These are phyloP conservation scores for Platysteira castanea DNA, from an alignment of 2,113 vertebrate species.

Conservation along the genomic window DNA sequence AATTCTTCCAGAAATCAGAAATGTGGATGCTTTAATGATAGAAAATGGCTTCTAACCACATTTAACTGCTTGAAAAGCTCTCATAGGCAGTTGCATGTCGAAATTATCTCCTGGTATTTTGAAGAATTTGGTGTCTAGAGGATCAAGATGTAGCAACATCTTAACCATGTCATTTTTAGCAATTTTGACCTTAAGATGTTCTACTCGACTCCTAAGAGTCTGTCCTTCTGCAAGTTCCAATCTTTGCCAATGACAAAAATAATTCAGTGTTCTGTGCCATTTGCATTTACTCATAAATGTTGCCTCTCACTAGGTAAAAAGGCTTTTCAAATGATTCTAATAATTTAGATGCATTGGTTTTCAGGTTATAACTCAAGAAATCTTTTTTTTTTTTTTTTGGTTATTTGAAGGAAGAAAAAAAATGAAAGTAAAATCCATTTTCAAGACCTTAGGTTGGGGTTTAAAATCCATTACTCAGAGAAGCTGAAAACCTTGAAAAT, in stretches of 20 bases:
- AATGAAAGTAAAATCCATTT: not conserved
- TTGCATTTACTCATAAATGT: not conserved
- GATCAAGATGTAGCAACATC: not conserved
- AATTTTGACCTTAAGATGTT: not conserved
- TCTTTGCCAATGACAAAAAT: not conserved
- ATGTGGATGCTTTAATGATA: not conserved
- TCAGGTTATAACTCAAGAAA: not conserved
- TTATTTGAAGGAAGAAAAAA: not conserved
- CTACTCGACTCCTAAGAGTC: not conserved
- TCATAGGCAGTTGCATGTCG: not conserved
- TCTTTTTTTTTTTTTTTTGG: no score
- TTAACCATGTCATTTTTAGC: not conserved
- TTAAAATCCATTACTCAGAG: not conserved
- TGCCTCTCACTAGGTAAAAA: not conserved
- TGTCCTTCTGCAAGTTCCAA: not conserved
- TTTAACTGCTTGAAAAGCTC: constrained; percentile 1
- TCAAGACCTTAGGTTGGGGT: not conserved
- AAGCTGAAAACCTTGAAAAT: not conserved
- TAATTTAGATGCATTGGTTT: not conserved
- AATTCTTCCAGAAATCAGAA: not conserved
- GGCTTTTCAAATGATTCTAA: not conserved
- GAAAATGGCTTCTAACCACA: not conserved
- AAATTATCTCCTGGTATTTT: not conserved
- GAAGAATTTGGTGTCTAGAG: not conserved
- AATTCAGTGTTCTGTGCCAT: not conserved